A percentile compares a stretch with the other conserved stretches of the same genome.
phyloP scores from a whole-genome alignment of 2,113 vertebrate species.

The Xiphorhynchus elegans region DNA sequence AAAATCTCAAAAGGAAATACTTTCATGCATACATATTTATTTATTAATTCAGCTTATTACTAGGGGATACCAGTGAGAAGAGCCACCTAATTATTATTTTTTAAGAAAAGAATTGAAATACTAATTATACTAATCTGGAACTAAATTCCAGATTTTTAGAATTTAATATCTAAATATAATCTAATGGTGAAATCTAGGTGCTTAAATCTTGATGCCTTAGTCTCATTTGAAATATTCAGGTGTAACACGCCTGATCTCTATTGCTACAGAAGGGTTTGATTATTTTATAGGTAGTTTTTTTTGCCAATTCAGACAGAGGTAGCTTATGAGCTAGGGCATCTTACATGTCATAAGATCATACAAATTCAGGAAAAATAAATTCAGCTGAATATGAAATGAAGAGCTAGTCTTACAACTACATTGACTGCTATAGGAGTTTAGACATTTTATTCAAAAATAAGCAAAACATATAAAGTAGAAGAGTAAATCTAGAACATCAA shows the following conservation, averaged over 20 bases:
- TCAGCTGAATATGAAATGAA: not conserved
- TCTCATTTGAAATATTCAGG: not conserved
- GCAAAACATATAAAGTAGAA: not conserved
- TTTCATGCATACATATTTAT: not conserved
- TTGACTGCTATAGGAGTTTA: not conserved
- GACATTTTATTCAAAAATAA: not conserved
- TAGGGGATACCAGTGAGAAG: not conserved
- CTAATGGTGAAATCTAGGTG: not conserved
- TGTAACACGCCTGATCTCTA: not conserved
- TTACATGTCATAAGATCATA: not conserved
- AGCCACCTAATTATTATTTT: not conserved
- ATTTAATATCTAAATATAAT: not conserved
- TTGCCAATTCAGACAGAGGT: not conserved
- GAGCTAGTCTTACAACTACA: not conserved
- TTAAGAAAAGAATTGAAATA: not conserved
- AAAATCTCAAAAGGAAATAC: not conserved
- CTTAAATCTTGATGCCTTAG: not conserved
- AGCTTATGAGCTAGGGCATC: fast-evolving
- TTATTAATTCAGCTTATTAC: not conserved
- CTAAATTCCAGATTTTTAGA: not conserved
- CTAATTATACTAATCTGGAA: not conserved
- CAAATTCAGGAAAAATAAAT: not conserved
- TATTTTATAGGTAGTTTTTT: not conserved
- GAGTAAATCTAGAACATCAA: not conserved
- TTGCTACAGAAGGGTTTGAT: not conserved